These are phyloP conservation scores for Microcebus tavaratra DNA, from an alignment of 2,113 vertebrate genomes.

Conservation along the genomic window DNA sequence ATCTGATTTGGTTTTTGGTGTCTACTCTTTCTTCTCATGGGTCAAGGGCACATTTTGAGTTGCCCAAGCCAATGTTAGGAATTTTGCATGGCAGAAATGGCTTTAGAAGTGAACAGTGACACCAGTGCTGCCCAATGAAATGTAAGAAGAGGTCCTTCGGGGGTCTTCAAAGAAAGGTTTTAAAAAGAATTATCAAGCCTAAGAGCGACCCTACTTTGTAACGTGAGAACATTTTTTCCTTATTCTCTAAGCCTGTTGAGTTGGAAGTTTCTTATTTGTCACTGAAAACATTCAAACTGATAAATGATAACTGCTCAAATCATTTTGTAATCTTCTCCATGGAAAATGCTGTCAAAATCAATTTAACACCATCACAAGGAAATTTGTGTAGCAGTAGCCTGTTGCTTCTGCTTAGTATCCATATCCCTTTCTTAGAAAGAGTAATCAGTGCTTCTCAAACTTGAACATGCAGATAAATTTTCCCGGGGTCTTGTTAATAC, in stretches of 20 bases:
- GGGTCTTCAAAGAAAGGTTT: background rate
- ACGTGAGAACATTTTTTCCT: background rate
- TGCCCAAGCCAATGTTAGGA: background rate
- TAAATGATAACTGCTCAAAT: conserved; percentile 52
- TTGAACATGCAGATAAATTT: background rate
- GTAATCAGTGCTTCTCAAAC: background rate
- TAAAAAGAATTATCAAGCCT: background rate
- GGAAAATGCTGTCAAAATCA: conserved; percentile 53
- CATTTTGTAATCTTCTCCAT: conserved; percentile 35
- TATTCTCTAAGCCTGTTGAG: background rate
- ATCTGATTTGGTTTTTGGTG: background rate
- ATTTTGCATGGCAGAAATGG: background rate
- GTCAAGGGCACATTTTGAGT: background rate
- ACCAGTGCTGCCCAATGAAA: background rate
- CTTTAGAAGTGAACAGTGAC: background rate
- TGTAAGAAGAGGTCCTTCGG: background rate
- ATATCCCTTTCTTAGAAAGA: background rate
- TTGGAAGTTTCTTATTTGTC: conserved; percentile 48
- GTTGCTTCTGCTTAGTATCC: background rate
- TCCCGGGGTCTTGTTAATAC: background rate
- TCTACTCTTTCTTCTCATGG: background rate
- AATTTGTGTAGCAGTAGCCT: background rate
- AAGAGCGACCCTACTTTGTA: background rate
- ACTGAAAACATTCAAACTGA: conserved; percentile 48
- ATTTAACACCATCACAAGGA: conserved; percentile 28